Conservation (phyloP, 2,797 vertebrate species). For the Neoniphon sammara region DNA sequence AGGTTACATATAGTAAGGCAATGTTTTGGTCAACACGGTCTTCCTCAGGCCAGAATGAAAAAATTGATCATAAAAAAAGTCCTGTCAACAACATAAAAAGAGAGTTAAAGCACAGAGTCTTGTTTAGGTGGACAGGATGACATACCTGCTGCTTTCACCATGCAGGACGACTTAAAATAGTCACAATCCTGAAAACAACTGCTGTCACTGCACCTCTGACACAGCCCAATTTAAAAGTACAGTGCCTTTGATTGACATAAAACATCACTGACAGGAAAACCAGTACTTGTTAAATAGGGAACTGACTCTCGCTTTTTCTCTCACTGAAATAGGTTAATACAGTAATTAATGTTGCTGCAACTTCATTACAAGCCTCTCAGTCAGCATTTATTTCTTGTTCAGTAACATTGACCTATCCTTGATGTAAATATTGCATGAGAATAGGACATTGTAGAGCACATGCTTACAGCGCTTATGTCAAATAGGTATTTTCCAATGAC, state of each 20-base stretch:
- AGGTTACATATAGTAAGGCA: too few relatives aligned
- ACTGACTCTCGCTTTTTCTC: background rate
- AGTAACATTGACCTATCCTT: background rate
- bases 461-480: background rate
- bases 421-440: background rate
- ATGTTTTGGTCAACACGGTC: too few relatives aligned
- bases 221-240: background rate
- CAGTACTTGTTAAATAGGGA: background rate
- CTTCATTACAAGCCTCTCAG: background rate
- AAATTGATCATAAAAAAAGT: too few relatives aligned
- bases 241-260: constrained; percentile 24
- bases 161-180: background rate
- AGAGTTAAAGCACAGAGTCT: constrained; percentile 10
- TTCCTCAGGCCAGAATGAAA: too few relatives aligned
- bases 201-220: background rate
- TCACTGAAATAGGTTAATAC: background rate
- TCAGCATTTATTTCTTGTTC: background rate
- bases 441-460: background rate
- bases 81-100: too few relatives aligned
- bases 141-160: constrained; percentile 25
- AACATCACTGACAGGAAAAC: background rate
- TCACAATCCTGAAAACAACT: constrained; percentile 15
- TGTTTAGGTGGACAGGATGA: constrained; percentile 11
- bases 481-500: background rate
- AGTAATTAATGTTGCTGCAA: background rate